Evolutionary conservation across 1,140 invertebrate species (phyloP), one percentile per base, ranked within the genome.

Genomic region (Hycleus phaleratus): DNA sequence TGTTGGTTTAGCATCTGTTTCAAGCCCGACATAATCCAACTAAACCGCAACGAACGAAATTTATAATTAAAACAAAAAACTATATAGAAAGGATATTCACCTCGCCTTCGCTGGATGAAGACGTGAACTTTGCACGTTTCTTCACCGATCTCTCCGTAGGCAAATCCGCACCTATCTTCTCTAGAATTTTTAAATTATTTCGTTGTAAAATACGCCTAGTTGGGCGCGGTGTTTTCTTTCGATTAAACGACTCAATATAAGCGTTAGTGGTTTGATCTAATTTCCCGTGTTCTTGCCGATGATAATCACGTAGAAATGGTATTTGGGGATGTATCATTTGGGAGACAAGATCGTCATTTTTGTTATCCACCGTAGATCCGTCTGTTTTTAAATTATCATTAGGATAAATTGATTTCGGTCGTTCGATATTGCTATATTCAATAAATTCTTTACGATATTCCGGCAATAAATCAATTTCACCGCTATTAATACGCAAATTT

Each of bases 401-500:
- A 2, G 70, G 70, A 3, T 67, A 12, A 43, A 40, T 42, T 7
- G 59, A 57, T 50, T 61, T 61, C 11, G 60, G 58, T 39, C 63
- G 58, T 55, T 64, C 64, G 5, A 58, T 50, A 43, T 49, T 49
- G 49, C 67, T 60, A 58, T 66, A 63, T 47, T 70, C 66, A 32
- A 73, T 61, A 53, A 67, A 75, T n/a, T 65, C 63, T 8, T 67
- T 62, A 47, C 64, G 65, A 49, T 73, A 75, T 61, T 75, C 73
- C 4, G 70, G 68, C 12, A 63, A 50, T 42, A 73, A 55, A 8
- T 59, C 44, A 9, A 70, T 49, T 26, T 72, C 70, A 11, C 73
- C 73, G 3, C 10, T 32, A 61, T 71, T 70, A 3, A 72, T 56
- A 46, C 76, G 75, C 9, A 81, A 60, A 56, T 79, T 66, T 2